Percentiles rank a stretch among this genome's conserved stretches.
Conservation (phyloP, 2,888 invertebrate genomes). For the Cepaea hortensis region DNA sequence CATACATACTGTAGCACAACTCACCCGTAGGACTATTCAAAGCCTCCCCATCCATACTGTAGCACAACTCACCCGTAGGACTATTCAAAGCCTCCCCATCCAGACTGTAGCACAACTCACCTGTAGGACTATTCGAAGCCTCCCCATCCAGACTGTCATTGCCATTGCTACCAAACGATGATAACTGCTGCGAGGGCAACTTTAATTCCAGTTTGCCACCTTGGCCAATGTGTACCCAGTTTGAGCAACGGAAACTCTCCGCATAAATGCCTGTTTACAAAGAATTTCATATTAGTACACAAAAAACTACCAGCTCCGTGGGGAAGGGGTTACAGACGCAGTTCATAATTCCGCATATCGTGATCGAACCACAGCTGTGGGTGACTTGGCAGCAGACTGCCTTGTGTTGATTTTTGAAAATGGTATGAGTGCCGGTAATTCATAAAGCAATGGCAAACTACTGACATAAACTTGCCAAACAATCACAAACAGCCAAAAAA, state of each 20-base stretch:
- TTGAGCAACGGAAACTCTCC: conserved; percentile 84
- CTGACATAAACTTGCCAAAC: too few species aligned
- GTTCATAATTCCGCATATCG: too few species aligned
- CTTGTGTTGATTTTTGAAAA: too few species aligned
- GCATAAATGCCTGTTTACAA: conserved; percentile 81
- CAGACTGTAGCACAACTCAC: neutral
- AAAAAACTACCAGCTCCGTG: too few species aligned
- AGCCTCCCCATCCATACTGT: neutral
- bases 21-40: neutral
- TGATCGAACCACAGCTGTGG: too few species aligned
- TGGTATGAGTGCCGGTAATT: too few species aligned
- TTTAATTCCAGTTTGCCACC: conserved; percentile 74
- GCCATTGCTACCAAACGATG: neutral
- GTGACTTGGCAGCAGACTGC: too few species aligned
- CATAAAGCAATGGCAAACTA: too few species aligned
- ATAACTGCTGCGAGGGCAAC: neutral
- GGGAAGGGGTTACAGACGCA: too few species aligned
- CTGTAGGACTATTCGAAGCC: neutral
- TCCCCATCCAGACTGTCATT: neutral
- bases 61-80: neutral
- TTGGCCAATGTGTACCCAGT: conserved; percentile 87
- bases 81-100: too few species aligned
- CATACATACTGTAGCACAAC: neutral
- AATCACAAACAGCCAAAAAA: too few species aligned
- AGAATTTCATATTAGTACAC: neutral